Base-by-base conservation (phyloP, 2,113 vertebrate species). In the Semnopithecus entellus region DNA sequence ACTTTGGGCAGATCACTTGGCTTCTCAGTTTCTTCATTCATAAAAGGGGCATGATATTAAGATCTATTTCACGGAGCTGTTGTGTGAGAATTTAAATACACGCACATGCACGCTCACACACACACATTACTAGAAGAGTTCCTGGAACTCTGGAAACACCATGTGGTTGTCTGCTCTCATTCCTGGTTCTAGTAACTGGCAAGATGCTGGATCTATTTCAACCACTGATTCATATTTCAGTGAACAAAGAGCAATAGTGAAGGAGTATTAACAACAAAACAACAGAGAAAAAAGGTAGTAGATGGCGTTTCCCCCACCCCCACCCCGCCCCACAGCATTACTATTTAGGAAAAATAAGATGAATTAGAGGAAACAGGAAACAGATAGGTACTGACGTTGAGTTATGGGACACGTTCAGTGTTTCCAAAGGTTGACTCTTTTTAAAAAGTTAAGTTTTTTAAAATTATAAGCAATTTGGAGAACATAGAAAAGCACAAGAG, bases 401-500 rank as follows among this genome's bases (percentile, higher is more conserved):
- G 50, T 87, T 43, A 43, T 2, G 10, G 66, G 18, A 90, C 80
- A 72, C 32, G 72, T 86, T 76, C 72, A 90, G 45, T 55, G 23
- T 76, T 79, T 68, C 55, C 30, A 45, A 95, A 85, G 17, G 13
- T 6, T 85, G 64, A 40, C 7, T 72, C 32, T 70, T 70, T 91
- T 48, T 52, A 45, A 35, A 70, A 72, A 25, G 5, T 82, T 79
- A 80, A 8, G n/a, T 91, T 92, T 87, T 30, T 55, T 23, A 76
- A 76, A 76, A 90, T 91, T 50, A 82, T 48, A 88, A 88, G 52
- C 70, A 88, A 68, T 92, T 91, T 89, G 17, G 55, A 82, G 91
- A 94, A 94, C n/a, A 64, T 6, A 95, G 14, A 88, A 68, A 68
- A 93, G 1, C 43, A 85, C 13, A 68, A 85, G 25, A 73, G 14